Percentiles rank a stretch among this genome's conserved stretches.
Conservation (phyloP, 2,888 invertebrate genomes). For the Eupsilia transversa region DNA sequence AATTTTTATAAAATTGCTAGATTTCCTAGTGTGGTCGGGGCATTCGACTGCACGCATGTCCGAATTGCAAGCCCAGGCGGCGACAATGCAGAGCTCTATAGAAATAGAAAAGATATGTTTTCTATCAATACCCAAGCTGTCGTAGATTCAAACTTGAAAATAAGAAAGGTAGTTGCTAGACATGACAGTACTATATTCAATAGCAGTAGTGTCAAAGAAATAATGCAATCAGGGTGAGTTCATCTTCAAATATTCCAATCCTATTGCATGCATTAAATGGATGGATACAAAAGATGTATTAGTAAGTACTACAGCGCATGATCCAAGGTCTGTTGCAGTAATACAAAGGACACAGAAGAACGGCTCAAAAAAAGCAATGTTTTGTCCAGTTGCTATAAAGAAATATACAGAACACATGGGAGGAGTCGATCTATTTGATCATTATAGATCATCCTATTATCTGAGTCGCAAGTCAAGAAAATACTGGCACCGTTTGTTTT, state of each 20-base stretch:
- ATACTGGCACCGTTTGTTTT: conserved; percentile 39
- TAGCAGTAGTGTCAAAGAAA: no score
- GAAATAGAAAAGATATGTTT: no score
- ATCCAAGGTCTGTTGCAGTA: conserved; percentile 25
- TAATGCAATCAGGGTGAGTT: no score
- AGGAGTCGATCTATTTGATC: conserved; percentile 40
- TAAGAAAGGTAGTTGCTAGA: no score
- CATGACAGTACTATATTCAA: no score
- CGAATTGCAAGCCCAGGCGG: no score
- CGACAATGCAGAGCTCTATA: no score
- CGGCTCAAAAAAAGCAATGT: conserved; percentile 21
- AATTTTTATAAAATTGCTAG: no score
- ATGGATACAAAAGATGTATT: conserved; percentile 28
- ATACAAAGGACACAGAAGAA: conserved; percentile 24
- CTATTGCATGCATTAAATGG: conserved; percentile 23
- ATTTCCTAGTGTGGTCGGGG: no score
- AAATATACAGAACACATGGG: conserved; percentile 45
- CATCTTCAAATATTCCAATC: conserved; percentile 20
- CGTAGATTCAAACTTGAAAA: no score
- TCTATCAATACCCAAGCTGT: no score
- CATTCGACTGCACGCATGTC: no score
- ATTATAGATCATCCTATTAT: conserved; percentile 38
- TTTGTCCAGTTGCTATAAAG: conserved; percentile 39
- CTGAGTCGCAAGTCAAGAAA: conserved; percentile 37
- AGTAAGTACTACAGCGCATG: conserved; percentile 20